These are phyloP conservation scores for Spermophilus dauricus DNA, from an alignment of 2,113 vertebrate species.

Conservation along the genomic window DNA sequence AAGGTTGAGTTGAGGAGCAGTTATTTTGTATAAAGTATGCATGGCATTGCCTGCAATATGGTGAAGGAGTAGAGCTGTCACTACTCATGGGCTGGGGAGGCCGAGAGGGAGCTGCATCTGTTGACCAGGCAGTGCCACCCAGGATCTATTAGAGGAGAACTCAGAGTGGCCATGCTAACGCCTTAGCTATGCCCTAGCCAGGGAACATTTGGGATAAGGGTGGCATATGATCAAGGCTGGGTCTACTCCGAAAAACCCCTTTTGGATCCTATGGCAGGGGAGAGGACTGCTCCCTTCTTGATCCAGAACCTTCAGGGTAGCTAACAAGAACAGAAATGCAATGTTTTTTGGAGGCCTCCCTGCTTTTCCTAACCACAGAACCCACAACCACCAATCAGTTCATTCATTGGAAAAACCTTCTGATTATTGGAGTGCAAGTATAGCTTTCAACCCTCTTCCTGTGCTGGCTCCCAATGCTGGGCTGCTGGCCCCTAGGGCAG, in stretches of 20 bases:
- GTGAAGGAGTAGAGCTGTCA: accelerated
- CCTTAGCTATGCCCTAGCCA: no score
- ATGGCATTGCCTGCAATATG: not conserved
- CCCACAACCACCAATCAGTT: not conserved
- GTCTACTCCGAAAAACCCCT: not conserved
- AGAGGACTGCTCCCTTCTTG: not conserved
- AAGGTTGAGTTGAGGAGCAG: not conserved
- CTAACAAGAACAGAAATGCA: constrained; percentile 35
- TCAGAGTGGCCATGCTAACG: not conserved
- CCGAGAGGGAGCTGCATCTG: not conserved
- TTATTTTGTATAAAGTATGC: not conserved
- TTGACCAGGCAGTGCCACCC: no score
- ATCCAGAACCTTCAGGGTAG: not conserved
- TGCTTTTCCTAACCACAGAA: constrained; percentile 34
- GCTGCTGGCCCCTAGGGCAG: not conserved
- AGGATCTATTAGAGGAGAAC: not conserved
- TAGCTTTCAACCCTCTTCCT: not conserved
- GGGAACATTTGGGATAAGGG: not conserved
- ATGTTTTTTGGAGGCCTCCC: not conserved
- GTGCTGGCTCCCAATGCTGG: not conserved
- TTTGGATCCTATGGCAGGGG: not conserved
- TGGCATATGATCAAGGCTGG: not conserved
- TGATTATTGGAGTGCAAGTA: not conserved
- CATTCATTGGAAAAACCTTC: constrained; percentile 46
- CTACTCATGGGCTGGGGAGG: not conserved